Evolutionary conservation across 2,797 vertebrate genomes (phyloP).

Genomic region (Dipus sagitta): DNA sequence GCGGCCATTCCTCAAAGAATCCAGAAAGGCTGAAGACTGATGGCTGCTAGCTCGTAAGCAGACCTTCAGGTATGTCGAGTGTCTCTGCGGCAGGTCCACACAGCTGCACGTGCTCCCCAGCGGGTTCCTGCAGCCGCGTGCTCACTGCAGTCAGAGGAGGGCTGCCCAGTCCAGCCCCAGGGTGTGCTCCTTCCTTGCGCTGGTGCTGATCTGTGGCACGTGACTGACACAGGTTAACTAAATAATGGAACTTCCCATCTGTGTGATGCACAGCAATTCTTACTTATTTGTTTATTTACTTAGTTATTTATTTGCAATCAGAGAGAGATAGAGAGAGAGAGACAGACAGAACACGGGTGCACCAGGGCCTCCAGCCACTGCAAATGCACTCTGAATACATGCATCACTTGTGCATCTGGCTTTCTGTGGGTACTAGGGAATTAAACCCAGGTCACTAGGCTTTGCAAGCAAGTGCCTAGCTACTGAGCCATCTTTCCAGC

Average conservation of each 20-base stretch:
- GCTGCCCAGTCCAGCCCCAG: too few species aligned
- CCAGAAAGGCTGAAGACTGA: background rate
- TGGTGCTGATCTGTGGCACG: too few species aligned
- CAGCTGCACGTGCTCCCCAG: background rate
- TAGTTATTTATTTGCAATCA: too few species aligned
- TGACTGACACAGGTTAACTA: background rate
- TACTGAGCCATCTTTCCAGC: background rate
- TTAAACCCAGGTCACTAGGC: background rate
- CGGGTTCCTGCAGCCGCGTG: rapidly evolving
- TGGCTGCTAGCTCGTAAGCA: background rate
- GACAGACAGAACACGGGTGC: too few species aligned
- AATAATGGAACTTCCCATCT: background rate
- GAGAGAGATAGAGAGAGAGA: too few species aligned
- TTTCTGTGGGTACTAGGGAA: too few species aligned
- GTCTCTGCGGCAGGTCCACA: background rate
- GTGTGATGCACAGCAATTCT: background rate
- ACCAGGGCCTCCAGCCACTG: too few species aligned
- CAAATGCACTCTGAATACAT: too few species aligned
- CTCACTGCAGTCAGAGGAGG: background rate
- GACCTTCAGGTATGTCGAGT: background rate
- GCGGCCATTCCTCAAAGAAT: background rate
- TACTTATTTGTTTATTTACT: too few species aligned
- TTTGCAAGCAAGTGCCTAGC: background rate
- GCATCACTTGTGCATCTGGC: too few species aligned
- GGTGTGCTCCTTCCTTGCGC: too few species aligned